A percentile compares a stretch with the other conserved stretches of the same genome.
Evolutionary conservation across 1,140 invertebrate species (phyloP).

Genomic region (Maconellicoccus hirsutus): DNA sequence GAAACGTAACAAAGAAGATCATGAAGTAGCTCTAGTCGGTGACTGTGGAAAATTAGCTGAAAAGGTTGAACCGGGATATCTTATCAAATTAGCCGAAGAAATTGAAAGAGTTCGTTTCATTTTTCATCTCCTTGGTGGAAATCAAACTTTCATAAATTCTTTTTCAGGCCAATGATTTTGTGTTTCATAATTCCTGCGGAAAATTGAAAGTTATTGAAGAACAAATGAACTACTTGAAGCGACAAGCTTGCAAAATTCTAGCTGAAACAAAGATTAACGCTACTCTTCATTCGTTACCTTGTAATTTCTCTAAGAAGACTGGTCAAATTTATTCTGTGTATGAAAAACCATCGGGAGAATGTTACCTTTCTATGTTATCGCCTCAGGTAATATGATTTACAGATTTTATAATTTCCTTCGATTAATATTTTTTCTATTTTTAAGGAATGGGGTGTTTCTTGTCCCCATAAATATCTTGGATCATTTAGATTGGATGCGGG

Average conservation of each 20-base stretch:
- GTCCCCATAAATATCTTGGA: too few relatives aligned
- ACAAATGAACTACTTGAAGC: background rate
- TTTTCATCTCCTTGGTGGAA: background rate
- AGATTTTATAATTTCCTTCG: too few relatives aligned
- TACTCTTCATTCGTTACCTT: background rate
- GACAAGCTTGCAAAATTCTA: background rate
- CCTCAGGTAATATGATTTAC: background rate
- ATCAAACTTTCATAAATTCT: background rate
- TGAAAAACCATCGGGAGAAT: background rate
- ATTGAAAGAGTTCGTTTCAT: constrained; percentile 10
- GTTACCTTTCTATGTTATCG: background rate
- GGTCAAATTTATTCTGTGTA: background rate
- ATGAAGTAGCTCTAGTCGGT: too few relatives aligned
- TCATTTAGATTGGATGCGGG: too few relatives aligned
- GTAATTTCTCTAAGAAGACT: constrained; percentile 5
- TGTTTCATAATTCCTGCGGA: background rate
- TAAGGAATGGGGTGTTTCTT: too few relatives aligned
- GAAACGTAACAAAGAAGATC: too few relatives aligned
- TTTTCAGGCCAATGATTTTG: background rate
- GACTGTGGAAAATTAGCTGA: background rate
- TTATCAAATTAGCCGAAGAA: background rate
- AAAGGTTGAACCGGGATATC: background rate
- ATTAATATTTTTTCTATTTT: too few relatives aligned
- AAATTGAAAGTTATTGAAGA: constrained; percentile 9
- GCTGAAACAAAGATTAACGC: background rate